Base-by-base conservation (phyloP, 2,888 invertebrate genomes). In the Cryptophagus acutangulus region DNA sequence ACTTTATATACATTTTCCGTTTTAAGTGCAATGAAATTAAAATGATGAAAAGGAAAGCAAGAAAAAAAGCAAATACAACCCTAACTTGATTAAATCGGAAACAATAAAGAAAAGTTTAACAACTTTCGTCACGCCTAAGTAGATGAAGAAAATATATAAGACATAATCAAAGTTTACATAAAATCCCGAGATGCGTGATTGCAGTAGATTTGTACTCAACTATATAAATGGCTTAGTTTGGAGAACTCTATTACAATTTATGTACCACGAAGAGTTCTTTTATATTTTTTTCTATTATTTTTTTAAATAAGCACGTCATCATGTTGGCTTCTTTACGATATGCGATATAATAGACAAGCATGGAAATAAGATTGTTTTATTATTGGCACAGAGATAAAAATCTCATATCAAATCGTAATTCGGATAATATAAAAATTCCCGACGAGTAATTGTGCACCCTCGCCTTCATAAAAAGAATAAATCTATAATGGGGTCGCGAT, bases 1-100 rank as follows among this genome's bases (percentile, higher is more conserved):
- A 41, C 41, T 44, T 46, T 44, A 42, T 46, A 43, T 46, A 44
- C 40, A 38, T 44, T 47, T 33, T 40, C 41, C n/a, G n/a, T n/a
- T n/a, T n/a, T n/a, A 38, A 41, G 44, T 38, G 38, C 45, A 38
- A 48, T 45, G 43, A 36, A 48, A 48, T 48, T 48, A 45, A 48
- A 44, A 43, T 45, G 43, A 17, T 36, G 39, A 33, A 38, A 38
- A 38, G 20, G 20, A 15, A 10, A 10, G 39, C 36, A 42, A 28
- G 17, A 26, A 34, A 35, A 44, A 8, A 15, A 31, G 37, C 16
- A 37, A 48, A 46, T 39, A 37, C 41, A 35, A 28, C 44, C 45
- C 42, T 52, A 50, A 52, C 43, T 52, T 49, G 52, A 52, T 52
- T 52, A 52, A 52, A 31, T 50, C 50, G 52, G 47, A 52, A 52